Evolutionary conservation across 2,888 invertebrate species (phyloP).

Genomic region (Caenorhabditis wallacei): DNA sequence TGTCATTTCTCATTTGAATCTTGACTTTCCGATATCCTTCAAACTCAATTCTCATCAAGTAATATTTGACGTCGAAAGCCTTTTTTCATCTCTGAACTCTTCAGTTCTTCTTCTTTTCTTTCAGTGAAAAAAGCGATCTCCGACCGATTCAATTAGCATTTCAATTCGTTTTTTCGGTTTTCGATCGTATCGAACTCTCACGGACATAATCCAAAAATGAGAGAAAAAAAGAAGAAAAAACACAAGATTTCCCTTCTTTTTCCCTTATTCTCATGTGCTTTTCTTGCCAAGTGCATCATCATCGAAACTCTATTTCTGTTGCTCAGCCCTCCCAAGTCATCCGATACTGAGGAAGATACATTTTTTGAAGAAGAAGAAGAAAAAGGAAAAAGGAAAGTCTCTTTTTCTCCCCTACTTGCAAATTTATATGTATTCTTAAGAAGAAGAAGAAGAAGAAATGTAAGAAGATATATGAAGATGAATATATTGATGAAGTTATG

Average conservation of each 20-base stretch:
- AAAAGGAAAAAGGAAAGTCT: constrained; percentile 7
- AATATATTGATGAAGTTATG: constrained; percentile 17
- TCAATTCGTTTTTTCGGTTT: constrained; percentile 15
- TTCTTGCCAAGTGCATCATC: constrained; percentile 34
- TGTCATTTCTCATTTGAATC: too few species aligned
- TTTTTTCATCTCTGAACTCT: constrained; percentile 23
- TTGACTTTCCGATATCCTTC: too few species aligned
- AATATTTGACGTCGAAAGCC: background rate
- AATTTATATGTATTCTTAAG: constrained; percentile 28
- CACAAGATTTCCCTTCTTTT: constrained; percentile 10
- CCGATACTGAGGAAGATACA: constrained; percentile 6
- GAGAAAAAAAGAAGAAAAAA: constrained; percentile 8
- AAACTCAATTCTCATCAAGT: background rate
- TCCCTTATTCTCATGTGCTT: background rate
- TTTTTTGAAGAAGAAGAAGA: background rate
- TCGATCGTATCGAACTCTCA: constrained; percentile 7
- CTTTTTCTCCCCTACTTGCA: constrained; percentile 30
- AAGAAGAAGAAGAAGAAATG: constrained; percentile 1
- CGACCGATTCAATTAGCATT: constrained; percentile 35
- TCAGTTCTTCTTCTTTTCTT: background rate
- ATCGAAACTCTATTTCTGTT: constrained; percentile 17
- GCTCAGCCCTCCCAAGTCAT: constrained; percentile 1
- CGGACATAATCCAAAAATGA: constrained; percentile 4
- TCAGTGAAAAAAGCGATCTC: background rate
- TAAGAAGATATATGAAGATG: constrained; percentile 8